Conservation (phyloP, 2,797 vertebrate species). For the Tapirus indicus region DNA sequence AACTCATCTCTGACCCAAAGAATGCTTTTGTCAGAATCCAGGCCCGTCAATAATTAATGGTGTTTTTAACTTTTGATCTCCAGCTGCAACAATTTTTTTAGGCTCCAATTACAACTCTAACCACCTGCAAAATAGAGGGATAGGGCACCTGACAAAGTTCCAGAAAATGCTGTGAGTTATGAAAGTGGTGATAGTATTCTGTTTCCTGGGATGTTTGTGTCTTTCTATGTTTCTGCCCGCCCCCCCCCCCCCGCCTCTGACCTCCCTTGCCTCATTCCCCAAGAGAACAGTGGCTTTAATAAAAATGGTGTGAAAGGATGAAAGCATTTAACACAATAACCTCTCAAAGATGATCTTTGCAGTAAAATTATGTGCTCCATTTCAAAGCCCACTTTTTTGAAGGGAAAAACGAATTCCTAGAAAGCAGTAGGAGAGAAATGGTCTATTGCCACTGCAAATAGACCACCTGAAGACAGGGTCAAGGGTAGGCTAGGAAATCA, state of each 20-base stretch:
- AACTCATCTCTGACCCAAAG: conserved; percentile 53
- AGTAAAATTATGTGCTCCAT: conserved; percentile 25
- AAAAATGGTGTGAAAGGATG: neutral
- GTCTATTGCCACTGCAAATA: neutral
- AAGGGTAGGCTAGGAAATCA: neutral
- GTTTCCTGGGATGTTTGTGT: neutral
- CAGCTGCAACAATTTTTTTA: neutral
- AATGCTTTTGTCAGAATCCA: conserved; percentile 36
- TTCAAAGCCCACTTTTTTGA: conserved; percentile 33
- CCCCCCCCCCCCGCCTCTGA: too few relatives aligned
- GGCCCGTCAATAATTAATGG: conserved; percentile 48
- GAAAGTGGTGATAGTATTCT: neutral
- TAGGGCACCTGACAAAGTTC: neutral
- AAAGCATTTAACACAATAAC: conserved; percentile 31
- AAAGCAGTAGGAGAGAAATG: neutral
- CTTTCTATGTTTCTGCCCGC: conserved; percentile 20
- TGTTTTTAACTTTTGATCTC: conserved; percentile 68
- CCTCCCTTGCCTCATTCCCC: neutral
- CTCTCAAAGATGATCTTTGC: neutral
- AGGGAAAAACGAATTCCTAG: conserved; percentile 1
- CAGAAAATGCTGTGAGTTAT: conserved; percentile 19
- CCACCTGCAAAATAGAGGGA: conserved; percentile 9
- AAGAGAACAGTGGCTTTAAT: conserved; percentile 43
- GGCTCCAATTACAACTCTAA: conserved; percentile 37
- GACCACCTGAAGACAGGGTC: neutral